Percentiles rank a stretch among this genome's conserved stretches.
Evolutionary conservation across 2,888 invertebrate genomes (phyloP).

Genomic region (Alloscopus bannaensis): DNA sequence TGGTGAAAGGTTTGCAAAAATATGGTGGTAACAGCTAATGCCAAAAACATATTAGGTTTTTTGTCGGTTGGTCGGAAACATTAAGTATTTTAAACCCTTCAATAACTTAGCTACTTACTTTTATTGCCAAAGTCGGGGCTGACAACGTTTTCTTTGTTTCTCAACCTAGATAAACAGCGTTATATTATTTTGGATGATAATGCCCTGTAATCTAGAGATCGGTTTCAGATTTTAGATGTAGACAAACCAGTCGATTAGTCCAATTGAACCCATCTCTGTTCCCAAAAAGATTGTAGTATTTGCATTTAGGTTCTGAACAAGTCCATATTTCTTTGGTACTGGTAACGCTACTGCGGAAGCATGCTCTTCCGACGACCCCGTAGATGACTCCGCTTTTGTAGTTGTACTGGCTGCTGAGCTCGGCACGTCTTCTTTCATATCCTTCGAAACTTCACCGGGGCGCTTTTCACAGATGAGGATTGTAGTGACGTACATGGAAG

Average conservation of each 20-base stretch:
- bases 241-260: slow-evolving; percentile 66
- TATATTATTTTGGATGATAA: not conserved
- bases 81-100: too few relatives aligned
- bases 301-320: slow-evolving; percentile 32
- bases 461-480: slow-evolving; percentile 43
- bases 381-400: not conserved
- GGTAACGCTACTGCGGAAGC: not conserved
- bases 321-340: slow-evolving; percentile 18
- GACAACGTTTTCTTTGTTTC: slow-evolving; percentile 67
- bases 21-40: slow-evolving; percentile 54
- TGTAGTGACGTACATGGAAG: slow-evolving; percentile 39
- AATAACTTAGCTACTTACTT: slow-evolving; percentile 60
- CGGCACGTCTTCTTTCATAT: slow-evolving; percentile 16
- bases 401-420: not conserved
- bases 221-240: not conserved
- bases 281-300: slow-evolving; percentile 66
- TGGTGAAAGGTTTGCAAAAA: slow-evolving; percentile 79
- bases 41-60: slow-evolving; percentile 20
- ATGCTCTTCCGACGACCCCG: slow-evolving; percentile 18
- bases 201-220: not conserved
- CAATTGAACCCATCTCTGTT: slow-evolving; percentile 69
- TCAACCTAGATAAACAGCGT: slow-evolving; percentile 34
- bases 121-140: slow-evolving; percentile 66
- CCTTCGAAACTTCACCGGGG: slow-evolving; percentile 5
- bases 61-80: too few relatives aligned